phyloP scores from a whole-genome alignment of 2,888 invertebrate species.

The Hyposoter dolosus region DNA sequence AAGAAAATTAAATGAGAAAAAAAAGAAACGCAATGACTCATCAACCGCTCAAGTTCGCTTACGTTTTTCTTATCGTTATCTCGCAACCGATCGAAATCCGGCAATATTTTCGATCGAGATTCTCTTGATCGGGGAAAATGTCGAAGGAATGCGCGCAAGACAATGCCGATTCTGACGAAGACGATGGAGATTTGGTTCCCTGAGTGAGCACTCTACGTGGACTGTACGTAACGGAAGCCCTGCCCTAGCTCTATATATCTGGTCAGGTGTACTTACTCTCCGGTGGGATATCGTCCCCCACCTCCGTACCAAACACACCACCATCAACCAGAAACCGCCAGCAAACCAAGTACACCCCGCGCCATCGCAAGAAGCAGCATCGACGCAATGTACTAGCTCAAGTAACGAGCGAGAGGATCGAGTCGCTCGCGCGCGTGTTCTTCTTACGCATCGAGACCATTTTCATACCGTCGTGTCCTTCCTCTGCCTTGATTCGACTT shows the following conservation, averaged over 20 bases:
- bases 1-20: neutral
- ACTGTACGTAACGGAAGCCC: slow-evolving; percentile 85
- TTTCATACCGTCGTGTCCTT: slow-evolving; percentile 59
- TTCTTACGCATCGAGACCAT: slow-evolving; percentile 68
- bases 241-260: slow-evolving; percentile 85
- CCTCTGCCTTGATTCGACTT: slow-evolving; percentile 31
- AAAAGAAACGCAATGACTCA: neutral
- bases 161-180: slow-evolving; percentile 17
- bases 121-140: neutral
- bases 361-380: slow-evolving; percentile 55
- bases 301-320: slow-evolving; percentile 50
- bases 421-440: slow-evolving; percentile 33
- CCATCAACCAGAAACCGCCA: slow-evolving; percentile 48
- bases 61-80: slow-evolving; percentile 38
- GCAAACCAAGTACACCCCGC: slow-evolving; percentile 35
- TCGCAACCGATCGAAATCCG: slow-evolving; percentile 25
- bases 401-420: slow-evolving; percentile 59
- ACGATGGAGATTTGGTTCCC: slow-evolving; percentile 62
- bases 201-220: slow-evolving; percentile 83
- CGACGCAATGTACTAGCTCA: slow-evolving; percentile 57
- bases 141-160: slow-evolving; percentile 41
- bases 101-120: slow-evolving; percentile 1
- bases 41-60: slow-evolving; percentile 18
- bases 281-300: slow-evolving; percentile 82
- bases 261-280: slow-evolving; percentile 83